A percentile compares a stretch with the other conserved stretches of the same genome.
phyloP scores from a whole-genome alignment of 1,140 invertebrate species.

The Branchinecta lindahli region DNA sequence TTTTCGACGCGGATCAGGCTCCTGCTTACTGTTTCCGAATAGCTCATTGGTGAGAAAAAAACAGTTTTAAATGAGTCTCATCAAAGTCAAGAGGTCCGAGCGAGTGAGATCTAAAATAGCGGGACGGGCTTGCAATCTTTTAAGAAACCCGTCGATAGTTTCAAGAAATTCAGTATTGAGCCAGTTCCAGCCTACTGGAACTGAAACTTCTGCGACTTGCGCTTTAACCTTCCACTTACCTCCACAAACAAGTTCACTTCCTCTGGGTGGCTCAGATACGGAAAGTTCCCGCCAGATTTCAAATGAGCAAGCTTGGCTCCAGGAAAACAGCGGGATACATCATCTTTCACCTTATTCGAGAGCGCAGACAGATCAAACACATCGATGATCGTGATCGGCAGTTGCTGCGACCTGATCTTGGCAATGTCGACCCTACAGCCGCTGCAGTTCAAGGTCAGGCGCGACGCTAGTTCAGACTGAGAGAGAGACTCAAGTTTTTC shows the following conservation, averaged over 20 bases:
- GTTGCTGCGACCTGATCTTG: conserved; percentile 37
- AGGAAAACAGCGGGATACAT: conserved; percentile 74
- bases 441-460: conserved; percentile 71
- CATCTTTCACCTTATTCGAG: conserved; percentile 44
- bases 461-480: conserved; percentile 66
- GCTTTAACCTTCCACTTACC: too few relatives aligned
- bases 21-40: too few relatives aligned
- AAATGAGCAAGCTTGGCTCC: conserved; percentile 71
- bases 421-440: conserved; percentile 64
- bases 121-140: too few relatives aligned
- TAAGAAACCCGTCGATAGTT: too few relatives aligned
- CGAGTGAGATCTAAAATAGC: too few relatives aligned
- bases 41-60: too few relatives aligned
- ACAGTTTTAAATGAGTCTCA: too few relatives aligned
- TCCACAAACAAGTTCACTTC: conserved; percentile 82
- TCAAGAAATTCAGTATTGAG: too few relatives aligned
- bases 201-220: too few relatives aligned
- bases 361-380: conserved; percentile 81
- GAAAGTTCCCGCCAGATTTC: conserved; percentile 80
- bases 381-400: conserved; percentile 68
- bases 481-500: conserved; percentile 64
- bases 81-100: too few relatives aligned
- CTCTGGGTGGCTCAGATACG: conserved; percentile 69
- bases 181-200: too few relatives aligned
- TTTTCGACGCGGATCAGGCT: too few relatives aligned